Percentiles rank a stretch among this genome's conserved stretches.
These are phyloP conservation scores for Ochotona princeps DNA, from an alignment of 2,113 vertebrate genomes.

Conservation along the genomic window DNA sequence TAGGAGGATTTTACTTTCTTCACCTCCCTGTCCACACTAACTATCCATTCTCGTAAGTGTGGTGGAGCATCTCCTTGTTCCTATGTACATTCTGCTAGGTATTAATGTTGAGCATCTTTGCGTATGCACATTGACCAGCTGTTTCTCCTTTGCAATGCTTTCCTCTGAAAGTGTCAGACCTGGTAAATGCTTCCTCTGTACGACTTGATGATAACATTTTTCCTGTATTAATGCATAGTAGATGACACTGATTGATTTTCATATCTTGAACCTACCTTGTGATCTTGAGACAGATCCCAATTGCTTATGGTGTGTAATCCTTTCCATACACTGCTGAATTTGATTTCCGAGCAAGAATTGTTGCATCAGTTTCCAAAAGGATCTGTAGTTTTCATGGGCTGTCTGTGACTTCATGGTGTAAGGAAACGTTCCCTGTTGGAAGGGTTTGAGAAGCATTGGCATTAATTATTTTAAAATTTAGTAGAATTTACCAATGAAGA, in stretches of 20 bases:
- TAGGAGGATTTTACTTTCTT: not conserved
- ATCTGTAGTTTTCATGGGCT: not conserved
- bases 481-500: not conserved
- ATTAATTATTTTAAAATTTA: not conserved
- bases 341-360: conserved; percentile 8
- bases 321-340: not conserved
- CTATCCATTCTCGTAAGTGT: not conserved
- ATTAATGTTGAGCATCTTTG: no score
- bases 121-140: not conserved
- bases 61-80: not conserved
- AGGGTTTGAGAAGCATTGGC: not conserved
- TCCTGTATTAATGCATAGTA: not conserved
- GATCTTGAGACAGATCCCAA: not conserved
- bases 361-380: not conserved
- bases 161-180: conserved; percentile 30
- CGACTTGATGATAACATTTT: not conserved
- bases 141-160: not conserved
- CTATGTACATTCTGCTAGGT: no score
- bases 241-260: not conserved
- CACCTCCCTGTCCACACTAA: not conserved
- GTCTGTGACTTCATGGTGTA: not conserved
- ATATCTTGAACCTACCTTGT: not conserved
- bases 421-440: not conserved
- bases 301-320: not conserved
- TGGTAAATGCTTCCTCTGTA: conserved; percentile 22